These are phyloP conservation scores for Drosophila bunnanda DNA, from an alignment of 2,888 invertebrate species.

Conservation along the genomic window DNA sequence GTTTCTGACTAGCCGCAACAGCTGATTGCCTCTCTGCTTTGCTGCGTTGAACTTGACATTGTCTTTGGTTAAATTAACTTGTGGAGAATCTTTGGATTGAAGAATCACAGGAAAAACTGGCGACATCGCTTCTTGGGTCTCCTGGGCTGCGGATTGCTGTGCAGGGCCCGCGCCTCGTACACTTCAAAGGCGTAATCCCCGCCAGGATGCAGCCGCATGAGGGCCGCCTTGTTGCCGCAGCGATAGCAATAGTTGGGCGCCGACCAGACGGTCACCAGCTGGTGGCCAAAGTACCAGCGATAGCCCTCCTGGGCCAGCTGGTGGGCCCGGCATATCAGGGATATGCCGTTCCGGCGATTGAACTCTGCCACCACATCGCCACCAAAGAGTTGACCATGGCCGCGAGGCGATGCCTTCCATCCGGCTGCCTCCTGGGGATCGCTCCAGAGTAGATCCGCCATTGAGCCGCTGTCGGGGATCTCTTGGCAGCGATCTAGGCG, in stretches of 20 bases:
- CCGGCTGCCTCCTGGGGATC: slow-evolving; percentile 98
- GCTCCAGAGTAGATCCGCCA: slow-evolving; percentile 99
- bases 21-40: slow-evolving; percentile 18
- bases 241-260: slow-evolving; percentile 99
- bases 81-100: background rate
- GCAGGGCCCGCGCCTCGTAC: slow-evolving; percentile 85
- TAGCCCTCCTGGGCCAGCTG: slow-evolving; percentile 99
- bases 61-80: background rate
- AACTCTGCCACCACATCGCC: slow-evolving; percentile 96
- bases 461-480: slow-evolving; percentile 98
- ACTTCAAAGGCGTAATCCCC: slow-evolving; percentile 92
- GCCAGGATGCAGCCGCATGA: slow-evolving; percentile 93
- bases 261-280: slow-evolving; percentile 99
- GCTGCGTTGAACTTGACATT: slow-evolving; percentile 25
- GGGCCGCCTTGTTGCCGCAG: slow-evolving; percentile 99
- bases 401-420: slow-evolving; percentile 97
- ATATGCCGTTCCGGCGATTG: slow-evolving; percentile 95
- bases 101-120: slow-evolving; percentile 26
- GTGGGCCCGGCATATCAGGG: slow-evolving; percentile 98
- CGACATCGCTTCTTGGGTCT: slow-evolving; percentile 28
- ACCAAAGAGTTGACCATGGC: slow-evolving; percentile 99
- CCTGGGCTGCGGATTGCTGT: slow-evolving; percentile 26
- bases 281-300: slow-evolving; percentile 98
- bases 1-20: slow-evolving; percentile 14
- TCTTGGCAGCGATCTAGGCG: slow-evolving; percentile 97